Conservation (phyloP, 2,113 vertebrate species). For the Mobula birostris region DNA sequence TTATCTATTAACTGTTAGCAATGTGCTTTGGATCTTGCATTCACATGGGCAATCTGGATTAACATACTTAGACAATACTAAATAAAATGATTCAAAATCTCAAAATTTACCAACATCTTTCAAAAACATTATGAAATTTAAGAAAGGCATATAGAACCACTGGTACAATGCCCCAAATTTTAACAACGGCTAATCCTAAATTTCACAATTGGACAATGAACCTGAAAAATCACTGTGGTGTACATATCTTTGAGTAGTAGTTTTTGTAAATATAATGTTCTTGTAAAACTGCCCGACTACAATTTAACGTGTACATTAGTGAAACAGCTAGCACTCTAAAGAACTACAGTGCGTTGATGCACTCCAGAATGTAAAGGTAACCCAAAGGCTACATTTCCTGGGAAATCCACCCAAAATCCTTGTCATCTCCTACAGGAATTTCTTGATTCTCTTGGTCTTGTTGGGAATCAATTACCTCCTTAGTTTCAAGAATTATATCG, state of each 20-base stretch:
- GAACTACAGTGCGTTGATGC: slow-evolving; percentile 21
- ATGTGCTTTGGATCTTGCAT: slow-evolving; percentile 24
- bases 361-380: slow-evolving; percentile 25
- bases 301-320: slow-evolving; percentile 37
- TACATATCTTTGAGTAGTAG: slow-evolving; percentile 30
- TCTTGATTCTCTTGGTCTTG: slow-evolving; percentile 71
- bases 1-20: slow-evolving; percentile 9
- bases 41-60: background rate
- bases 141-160: slow-evolving; percentile 31
- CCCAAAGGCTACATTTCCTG: slow-evolving; percentile 53
- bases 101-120: slow-evolving; percentile 31
- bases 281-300: slow-evolving; percentile 38
- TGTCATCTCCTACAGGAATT: slow-evolving; percentile 70
- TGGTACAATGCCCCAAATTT: slow-evolving; percentile 32
- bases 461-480: slow-evolving; percentile 77
- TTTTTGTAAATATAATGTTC: slow-evolving; percentile 37
- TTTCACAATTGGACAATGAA: slow-evolving; percentile 37
- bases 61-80: background rate
- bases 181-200: slow-evolving; percentile 34
- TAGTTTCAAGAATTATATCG: slow-evolving; percentile 70
- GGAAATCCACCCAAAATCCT: slow-evolving; percentile 92
- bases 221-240: slow-evolving; percentile 36
- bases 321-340: slow-evolving; percentile 36
- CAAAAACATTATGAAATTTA: slow-evolving; percentile 35
- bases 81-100: slow-evolving; percentile 25